A percentile compares a stretch with the other conserved stretches of the same genome.
phyloP scores from a whole-genome alignment of 2,888 invertebrate genomes.

The Dicyrtoma fusca region DNA sequence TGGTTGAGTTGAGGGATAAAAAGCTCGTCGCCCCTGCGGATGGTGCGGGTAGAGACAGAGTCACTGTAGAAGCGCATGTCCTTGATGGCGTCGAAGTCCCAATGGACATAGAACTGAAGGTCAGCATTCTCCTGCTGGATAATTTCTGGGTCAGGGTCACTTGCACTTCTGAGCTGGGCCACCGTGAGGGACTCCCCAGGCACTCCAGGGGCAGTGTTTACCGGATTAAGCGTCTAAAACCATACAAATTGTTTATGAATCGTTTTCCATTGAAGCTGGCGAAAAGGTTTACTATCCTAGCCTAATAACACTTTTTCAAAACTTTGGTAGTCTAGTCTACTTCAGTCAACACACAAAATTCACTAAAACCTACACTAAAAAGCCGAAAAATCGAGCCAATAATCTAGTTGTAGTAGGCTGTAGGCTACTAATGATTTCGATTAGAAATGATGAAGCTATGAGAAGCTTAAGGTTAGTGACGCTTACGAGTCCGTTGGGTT shows the following conservation, averaged over 20 bases:
- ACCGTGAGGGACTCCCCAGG: conserved; percentile 45
- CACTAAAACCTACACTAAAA: no score
- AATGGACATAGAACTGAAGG: conserved; percentile 79
- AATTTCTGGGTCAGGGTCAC: conserved; percentile 63
- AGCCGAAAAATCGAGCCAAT: no score
- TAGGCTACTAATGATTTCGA: no score
- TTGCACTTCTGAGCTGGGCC: conserved; percentile 55
- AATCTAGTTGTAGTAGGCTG: no score
- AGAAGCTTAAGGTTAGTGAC: not conserved
- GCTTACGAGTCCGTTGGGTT: not conserved
- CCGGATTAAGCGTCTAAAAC: conserved; percentile 69
- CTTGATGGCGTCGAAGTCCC: conserved; percentile 84
- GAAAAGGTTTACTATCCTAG: no score
- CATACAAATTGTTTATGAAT: no score
- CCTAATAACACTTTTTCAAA: no score
- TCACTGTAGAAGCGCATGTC: conserved; percentile 65
- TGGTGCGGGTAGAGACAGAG: no score
- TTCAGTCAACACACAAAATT: no score
- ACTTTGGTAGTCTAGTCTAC: no score
- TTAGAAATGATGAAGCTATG: not conserved
- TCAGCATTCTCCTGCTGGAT: conserved; percentile 71
- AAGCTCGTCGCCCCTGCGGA: conserved; percentile 60
- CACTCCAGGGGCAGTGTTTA: no score
- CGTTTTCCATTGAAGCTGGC: no score
- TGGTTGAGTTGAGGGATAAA: conserved; percentile 76